These are phyloP conservation scores for Xestia c-nigrum DNA, from an alignment of 2,888 invertebrate species.

Conservation along the genomic window DNA sequence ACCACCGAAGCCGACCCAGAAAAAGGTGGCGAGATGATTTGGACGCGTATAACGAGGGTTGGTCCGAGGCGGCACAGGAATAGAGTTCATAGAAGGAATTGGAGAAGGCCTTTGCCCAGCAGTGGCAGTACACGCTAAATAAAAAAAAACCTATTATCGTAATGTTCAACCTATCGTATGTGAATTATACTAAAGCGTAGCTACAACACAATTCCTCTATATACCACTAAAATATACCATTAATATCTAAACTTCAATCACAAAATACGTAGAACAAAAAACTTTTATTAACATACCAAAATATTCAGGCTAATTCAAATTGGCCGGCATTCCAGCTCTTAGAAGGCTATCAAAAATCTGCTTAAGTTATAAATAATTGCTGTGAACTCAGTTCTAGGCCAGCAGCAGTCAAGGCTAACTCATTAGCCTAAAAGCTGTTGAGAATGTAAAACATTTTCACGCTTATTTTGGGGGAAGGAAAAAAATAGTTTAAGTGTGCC, in stretches of 20 bases:
- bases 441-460: constrained; percentile 42
- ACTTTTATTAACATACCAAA: constrained; percentile 28
- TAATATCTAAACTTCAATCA: constrained; percentile 5
- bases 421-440: constrained; percentile 66
- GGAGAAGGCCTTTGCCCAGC: no score
- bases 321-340: constrained; percentile 27
- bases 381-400: constrained; percentile 50
- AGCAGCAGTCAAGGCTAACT: constrained; percentile 59
- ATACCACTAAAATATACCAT: not conserved
- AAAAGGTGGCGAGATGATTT: no score
- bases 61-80: no score
- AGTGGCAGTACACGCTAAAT: no score
- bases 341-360: constrained; percentile 44
- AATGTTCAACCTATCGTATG: not conserved
- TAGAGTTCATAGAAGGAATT: no score
- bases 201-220: not conserved
- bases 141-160: not conserved
- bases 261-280: constrained; percentile 36
- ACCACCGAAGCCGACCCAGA: no score
- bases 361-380: constrained; percentile 59
- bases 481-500: constrained; percentile 15
- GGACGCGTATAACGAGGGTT: no score
- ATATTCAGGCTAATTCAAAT: constrained; percentile 45
- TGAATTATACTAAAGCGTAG: not conserved
- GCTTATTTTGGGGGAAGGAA: constrained; percentile 43